Percentiles rank a stretch among this genome's conserved stretches.
These are phyloP conservation scores for Lordiphosa andalusiaca DNA, from an alignment of 2,888 invertebrate genomes.

Conservation along the genomic window DNA sequence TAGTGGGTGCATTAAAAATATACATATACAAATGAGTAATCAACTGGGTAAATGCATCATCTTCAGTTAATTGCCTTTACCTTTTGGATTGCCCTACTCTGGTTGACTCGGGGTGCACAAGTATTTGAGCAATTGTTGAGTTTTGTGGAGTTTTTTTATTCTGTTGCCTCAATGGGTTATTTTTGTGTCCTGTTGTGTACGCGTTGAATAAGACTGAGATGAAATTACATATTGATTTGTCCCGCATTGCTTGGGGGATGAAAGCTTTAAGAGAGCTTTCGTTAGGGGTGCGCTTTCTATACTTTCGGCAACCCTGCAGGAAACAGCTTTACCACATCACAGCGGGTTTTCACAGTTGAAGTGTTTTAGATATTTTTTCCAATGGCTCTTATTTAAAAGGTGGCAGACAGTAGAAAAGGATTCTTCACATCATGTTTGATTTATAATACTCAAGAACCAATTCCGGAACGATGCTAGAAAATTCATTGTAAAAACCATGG, in stretches of 20 bases:
- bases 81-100: too few relatives aligned
- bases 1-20: slow-evolving; percentile 30
- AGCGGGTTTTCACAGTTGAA: too few relatives aligned
- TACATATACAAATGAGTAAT: slow-evolving; percentile 54
- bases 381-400: too few relatives aligned
- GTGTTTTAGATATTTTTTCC: too few relatives aligned
- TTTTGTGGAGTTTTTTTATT: neutral
- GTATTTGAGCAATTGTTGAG: neutral
- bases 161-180: slow-evolving; percentile 35
- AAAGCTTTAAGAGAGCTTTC: slow-evolving; percentile 48
- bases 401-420: too few relatives aligned
- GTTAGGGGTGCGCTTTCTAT: slow-evolving; percentile 25
- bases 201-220: slow-evolving; percentile 59
- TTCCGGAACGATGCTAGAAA: too few relatives aligned
- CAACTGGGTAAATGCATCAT: slow-evolving; percentile 9
- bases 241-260: slow-evolving; percentile 35
- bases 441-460: too few relatives aligned
- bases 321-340: neutral
- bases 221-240: slow-evolving; percentile 65
- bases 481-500: too few relatives aligned
- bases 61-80: too few relatives aligned
- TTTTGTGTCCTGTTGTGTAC: slow-evolving; percentile 47
- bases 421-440: too few relatives aligned
- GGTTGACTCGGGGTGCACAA: too few relatives aligned
- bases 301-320: slow-evolving; percentile 2